phyloP scores from a whole-genome alignment of 2,797 vertebrate genomes.

The Synanceia verrucosa region DNA sequence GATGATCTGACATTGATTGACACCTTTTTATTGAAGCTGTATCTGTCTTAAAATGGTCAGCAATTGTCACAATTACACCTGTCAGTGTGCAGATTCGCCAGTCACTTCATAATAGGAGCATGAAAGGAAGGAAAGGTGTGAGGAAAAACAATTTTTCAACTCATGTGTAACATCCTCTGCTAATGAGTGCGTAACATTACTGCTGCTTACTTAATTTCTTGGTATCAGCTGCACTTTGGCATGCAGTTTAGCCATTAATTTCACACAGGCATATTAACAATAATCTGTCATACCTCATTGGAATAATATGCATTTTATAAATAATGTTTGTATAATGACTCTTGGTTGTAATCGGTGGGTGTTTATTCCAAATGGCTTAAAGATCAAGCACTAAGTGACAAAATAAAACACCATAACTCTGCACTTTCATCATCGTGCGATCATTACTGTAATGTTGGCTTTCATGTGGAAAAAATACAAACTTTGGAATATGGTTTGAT shows the following conservation, averaged over 20 bases:
- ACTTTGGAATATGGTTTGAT: constrained; percentile 16
- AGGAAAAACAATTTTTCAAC: no score
- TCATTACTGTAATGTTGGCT: background rate
- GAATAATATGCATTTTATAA: background rate
- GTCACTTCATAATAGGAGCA: background rate
- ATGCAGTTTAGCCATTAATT: background rate
- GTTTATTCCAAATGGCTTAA: background rate
- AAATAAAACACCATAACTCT: background rate
- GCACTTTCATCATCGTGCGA: background rate
- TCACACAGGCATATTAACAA: background rate
- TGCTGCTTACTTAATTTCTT: constrained; percentile 38
- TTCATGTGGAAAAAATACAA: background rate
- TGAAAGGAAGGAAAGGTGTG: no score
- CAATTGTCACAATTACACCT: background rate
- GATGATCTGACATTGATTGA: constrained; percentile 21
- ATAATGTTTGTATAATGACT: background rate
- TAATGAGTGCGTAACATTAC: constrained; percentile 1
- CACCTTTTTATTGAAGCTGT: constrained; percentile 23
- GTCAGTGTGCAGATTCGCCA: background rate
- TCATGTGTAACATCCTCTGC: background rate
- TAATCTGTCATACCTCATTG: background rate
- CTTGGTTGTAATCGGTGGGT: background rate
- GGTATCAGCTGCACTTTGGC: constrained; percentile 8
- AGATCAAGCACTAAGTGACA: background rate
- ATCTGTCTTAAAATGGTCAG: background rate